Conservation (phyloP, 2,797 vertebrate species). For the Pseudochirops cupreus region DNA sequence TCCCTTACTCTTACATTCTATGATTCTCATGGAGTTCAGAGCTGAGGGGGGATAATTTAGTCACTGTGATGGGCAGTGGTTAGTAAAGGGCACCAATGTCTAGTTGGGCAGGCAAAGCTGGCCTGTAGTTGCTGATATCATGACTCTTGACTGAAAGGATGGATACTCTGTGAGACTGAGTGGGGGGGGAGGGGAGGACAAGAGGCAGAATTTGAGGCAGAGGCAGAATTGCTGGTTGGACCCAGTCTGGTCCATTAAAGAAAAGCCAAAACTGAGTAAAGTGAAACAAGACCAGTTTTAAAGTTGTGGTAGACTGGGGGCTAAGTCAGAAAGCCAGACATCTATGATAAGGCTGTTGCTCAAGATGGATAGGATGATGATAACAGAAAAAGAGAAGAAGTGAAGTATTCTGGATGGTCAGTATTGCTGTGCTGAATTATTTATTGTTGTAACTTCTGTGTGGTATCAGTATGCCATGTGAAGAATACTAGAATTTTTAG, state of each 20-base stretch:
- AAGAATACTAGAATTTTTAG: neutral
- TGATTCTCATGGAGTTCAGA: neutral
- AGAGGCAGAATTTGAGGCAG: too few relatives aligned
- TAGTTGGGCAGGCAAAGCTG: neutral
- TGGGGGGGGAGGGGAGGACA: fast-evolving
- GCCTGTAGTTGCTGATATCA: neutral
- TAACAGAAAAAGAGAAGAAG: neutral
- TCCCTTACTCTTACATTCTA: neutral
- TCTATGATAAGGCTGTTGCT: too few relatives aligned
- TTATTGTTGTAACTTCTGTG: neutral
- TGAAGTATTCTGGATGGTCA: neutral
- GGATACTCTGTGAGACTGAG: neutral
- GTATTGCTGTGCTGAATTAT: neutral
- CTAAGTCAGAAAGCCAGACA: neutral
- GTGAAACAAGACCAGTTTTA: neutral
- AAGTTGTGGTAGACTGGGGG: neutral
- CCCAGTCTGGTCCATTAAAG: neutral
- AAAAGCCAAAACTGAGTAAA: neutral
- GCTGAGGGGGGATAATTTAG: neutral
- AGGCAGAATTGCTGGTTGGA: neutral
- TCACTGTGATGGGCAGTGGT: neutral
- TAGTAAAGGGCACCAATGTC: neutral
- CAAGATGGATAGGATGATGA: too few relatives aligned
- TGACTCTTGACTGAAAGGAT: neutral
- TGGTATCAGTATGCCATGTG: neutral